Percentiles rank a stretch among this genome's conserved stretches.
Conservation (phyloP, 2,797 vertebrate species). For the Balearica regulorum region DNA sequence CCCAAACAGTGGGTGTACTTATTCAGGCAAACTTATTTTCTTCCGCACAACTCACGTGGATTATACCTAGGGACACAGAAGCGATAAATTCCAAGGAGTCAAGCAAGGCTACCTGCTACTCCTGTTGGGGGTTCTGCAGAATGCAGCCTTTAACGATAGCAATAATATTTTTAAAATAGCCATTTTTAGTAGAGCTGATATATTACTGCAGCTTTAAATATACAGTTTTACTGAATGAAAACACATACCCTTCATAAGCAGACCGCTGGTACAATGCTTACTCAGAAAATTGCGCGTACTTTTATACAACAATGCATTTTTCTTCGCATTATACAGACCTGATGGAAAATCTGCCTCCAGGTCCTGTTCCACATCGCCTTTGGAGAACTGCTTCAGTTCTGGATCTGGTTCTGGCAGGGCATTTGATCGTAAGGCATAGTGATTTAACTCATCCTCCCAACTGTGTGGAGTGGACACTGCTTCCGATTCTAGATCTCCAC, state of each 20-base stretch:
- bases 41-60: background rate
- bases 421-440: slow-evolving; percentile 77
- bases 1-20: background rate
- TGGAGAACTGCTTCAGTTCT: slow-evolving; percentile 73
- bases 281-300: background rate
- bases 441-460: slow-evolving; percentile 89
- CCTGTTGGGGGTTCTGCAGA: background rate
- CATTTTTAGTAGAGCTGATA: background rate
- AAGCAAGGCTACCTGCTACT: background rate
- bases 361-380: slow-evolving; percentile 82
- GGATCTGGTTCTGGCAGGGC: slow-evolving; percentile 69
- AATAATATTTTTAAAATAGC: background rate
- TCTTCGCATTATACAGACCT: slow-evolving; percentile 73
- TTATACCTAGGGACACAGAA: background rate
- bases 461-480: slow-evolving; percentile 88
- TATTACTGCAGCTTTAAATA: background rate
- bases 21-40: background rate
- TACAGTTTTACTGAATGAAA: background rate
- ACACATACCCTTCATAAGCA: background rate
- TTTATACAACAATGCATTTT: background rate
- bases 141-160: background rate
- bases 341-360: slow-evolving; percentile 89
- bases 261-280: background rate
- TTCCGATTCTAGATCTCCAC: slow-evolving; percentile 89
- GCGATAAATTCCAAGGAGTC: background rate